Evolutionary conservation across 2,888 invertebrate genomes (phyloP).

Genomic region (Dasypolia templi): DNA sequence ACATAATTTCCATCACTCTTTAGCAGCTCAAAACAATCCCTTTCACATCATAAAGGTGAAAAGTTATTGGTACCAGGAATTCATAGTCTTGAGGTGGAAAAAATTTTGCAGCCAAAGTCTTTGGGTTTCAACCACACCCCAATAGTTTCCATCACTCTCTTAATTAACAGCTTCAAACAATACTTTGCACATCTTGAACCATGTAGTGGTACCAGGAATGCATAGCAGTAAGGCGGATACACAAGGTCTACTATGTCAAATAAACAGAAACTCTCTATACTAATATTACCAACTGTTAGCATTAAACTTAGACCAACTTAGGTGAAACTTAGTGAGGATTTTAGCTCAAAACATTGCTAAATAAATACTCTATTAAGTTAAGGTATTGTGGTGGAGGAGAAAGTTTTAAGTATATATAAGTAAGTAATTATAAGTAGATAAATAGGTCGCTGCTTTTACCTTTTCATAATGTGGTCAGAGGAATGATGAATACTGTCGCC

Average conservation of each 20-base stretch:
- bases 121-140: not conserved
- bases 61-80: constrained; percentile 6
- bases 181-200: not conserved
- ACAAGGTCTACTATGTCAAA: constrained; percentile 25
- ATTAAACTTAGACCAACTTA: constrained; percentile 7
- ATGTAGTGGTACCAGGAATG: constrained; percentile 9
- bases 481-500: not conserved
- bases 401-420: not conserved
- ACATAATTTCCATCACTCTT: not conserved
- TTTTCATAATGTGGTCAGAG: not conserved
- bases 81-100: not conserved
- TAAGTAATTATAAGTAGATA: not conserved
- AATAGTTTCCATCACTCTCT: not conserved
- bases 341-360: constrained; percentile 21
- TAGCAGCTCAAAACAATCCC: constrained; percentile 1
- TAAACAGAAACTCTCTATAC: constrained; percentile 43
- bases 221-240: not conserved
- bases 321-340: constrained; percentile 29
- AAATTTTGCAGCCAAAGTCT: not conserved
- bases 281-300: constrained; percentile 43
- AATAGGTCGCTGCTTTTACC: not conserved
- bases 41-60: not conserved
- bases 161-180: not conserved
- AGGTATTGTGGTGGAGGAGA: not conserved
- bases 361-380: constrained; percentile 16